Evolutionary conservation across 2,797 vertebrate species (phyloP), one percentile per base, ranked within the genome.

Genomic region (Caiman crocodilus): DNA sequence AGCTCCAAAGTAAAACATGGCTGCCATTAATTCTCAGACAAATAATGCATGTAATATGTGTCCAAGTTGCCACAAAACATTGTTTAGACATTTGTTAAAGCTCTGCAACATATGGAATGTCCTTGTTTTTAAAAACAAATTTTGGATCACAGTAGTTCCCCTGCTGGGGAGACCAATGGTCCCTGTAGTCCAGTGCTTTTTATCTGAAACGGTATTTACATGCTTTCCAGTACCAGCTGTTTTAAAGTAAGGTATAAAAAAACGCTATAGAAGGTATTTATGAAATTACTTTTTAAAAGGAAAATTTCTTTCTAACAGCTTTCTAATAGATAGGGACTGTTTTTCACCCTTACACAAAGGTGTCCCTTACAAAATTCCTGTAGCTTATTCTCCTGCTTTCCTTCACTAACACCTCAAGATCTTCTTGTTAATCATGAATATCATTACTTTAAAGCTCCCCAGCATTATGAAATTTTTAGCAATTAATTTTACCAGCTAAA

Each of bases 21-120:
- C 85, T 76, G 13, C 16, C 50, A 60, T 35, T 84, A 42, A 15
- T 84, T 69, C 65, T 81, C 58, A 84, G 84, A 76, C 71, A 93
- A 94, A 91, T 82, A 88, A 78, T 85, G 63, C 76, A 63, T 82
- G 67, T 21, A 60, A 35, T 79, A 7, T 90, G 26, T 88, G 32
- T 92, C 57, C 87, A 15, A 71, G 78, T 79, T 85, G 35, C 67
- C 73, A 67, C 57, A 76, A 56, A 90, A 79, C 87, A 82, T 30
- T 32, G 76, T 84, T 21, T n/a, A 92, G 84, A 77, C 3, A 23
- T 87, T 94, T 94, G 6, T 42, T 85, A 76, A 92, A 14, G 23
- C 79, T 73, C 91, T 75, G 8, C 61, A 50, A 50, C 42, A 10
- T 50, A 50, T 10, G 42, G 42, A 50, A 50, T 50, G 88, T 6